These are phyloP conservation scores for Trissoscelio sp. DNA, from an alignment of 2,888 invertebrate species.

Conservation along the genomic window DNA sequence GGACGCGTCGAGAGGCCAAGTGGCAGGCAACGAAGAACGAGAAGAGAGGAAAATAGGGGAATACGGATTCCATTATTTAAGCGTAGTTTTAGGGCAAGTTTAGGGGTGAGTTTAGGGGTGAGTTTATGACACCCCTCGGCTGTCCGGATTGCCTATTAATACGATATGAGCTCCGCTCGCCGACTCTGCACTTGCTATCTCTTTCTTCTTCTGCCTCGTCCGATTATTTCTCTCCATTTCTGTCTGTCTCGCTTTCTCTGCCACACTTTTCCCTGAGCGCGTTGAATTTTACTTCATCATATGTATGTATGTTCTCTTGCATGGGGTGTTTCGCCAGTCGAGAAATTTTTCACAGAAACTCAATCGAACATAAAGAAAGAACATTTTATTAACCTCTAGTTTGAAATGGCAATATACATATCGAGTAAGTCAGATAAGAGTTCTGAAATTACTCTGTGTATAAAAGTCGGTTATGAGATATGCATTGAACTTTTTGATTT, in stretches of 20 bases:
- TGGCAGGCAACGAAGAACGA: constrained; percentile 54
- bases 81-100: constrained; percentile 82
- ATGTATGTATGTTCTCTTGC: constrained; percentile 59
- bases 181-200: constrained; percentile 68
- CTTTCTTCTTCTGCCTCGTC: constrained; percentile 63
- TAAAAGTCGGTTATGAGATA: constrained; percentile 45
- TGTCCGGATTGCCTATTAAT: constrained; percentile 83
- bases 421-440: constrained; percentile 19
- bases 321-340: constrained; percentile 45
- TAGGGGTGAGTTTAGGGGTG: constrained; percentile 79
- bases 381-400: constrained; percentile 47
- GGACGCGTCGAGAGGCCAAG: constrained; percentile 67
- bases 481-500: constrained; percentile 24
- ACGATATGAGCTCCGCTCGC: constrained; percentile 82
- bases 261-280: constrained; percentile 61
- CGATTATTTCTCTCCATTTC: constrained; percentile 8
- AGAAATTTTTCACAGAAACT: constrained; percentile 56
- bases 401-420: constrained; percentile 39
- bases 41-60: constrained; percentile 72
- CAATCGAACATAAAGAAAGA: constrained; percentile 65
- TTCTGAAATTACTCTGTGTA: constrained; percentile 27
- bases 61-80: constrained; percentile 83
- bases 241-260: constrained; percentile 20
- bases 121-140: constrained; percentile 83
- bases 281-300: constrained; percentile 71